A percentile compares a stretch with the other conserved stretches of the same genome.
These are phyloP conservation scores for Sarcophaga rosellei DNA, from an alignment of 2,888 invertebrate species.

Conservation along the genomic window DNA sequence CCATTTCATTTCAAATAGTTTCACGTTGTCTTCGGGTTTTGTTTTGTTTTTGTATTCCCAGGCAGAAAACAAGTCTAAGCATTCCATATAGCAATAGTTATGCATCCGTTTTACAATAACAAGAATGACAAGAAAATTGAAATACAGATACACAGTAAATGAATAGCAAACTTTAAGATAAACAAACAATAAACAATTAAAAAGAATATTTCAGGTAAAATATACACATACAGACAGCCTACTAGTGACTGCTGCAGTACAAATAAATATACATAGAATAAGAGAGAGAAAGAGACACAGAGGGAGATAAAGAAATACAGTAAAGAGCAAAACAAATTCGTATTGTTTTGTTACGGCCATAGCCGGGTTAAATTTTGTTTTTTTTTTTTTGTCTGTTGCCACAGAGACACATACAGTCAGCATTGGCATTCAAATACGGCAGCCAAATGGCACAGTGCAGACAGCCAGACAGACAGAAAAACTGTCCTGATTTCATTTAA, in stretches of 20 bases:
- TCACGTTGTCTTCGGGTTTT: neutral
- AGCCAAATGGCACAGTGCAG: too few species aligned
- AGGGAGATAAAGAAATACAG: too few species aligned
- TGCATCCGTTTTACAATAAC: neutral
- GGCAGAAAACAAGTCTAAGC: neutral
- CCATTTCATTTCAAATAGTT: neutral
- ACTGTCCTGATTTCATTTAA: too few species aligned
- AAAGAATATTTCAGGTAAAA: conserved; percentile 22
- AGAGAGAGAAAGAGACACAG: too few species aligned
- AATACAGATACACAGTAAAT: neutral
- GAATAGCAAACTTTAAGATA: neutral
- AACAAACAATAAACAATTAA: conserved; percentile 30
- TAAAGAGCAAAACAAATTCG: too few species aligned
- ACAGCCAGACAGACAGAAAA: too few species aligned
- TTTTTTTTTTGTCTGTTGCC: too few species aligned
- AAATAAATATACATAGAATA: neutral
- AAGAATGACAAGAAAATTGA: too few species aligned
- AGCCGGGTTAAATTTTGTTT: too few species aligned
- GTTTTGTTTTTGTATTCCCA: neutral
- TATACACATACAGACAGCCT: neutral
- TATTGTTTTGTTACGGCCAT: too few species aligned
- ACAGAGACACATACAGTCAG: too few species aligned
- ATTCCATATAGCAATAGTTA: conserved; percentile 2
- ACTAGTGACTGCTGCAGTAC: neutral
- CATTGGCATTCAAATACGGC: too few species aligned